A percentile compares a stretch with the other conserved stretches of the same genome.
phyloP scores from a whole-genome alignment of 2,113 vertebrate species.

The Ophthalmotilapia sp. region DNA sequence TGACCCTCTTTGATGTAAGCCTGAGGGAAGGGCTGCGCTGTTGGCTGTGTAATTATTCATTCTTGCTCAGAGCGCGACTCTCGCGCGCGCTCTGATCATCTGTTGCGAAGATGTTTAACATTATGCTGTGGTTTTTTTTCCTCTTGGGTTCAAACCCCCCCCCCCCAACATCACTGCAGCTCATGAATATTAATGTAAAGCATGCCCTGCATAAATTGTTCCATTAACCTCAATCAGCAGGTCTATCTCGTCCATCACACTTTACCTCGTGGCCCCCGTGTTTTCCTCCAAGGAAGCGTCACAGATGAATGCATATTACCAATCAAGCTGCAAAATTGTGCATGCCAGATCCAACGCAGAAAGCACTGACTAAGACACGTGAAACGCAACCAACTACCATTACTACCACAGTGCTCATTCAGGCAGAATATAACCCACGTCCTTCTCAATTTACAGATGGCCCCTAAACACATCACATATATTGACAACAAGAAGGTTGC shows the following conservation, averaged over 20 bases:
- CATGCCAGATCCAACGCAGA: not conserved
- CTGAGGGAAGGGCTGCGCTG: conserved; percentile 32
- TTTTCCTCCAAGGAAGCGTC: conserved; percentile 1
- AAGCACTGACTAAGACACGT: not conserved
- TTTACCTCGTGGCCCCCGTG: not conserved
- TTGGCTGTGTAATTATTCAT: conserved; percentile 57
- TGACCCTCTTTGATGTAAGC: conserved; percentile 56
- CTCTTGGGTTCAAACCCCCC: conserved; percentile 13
- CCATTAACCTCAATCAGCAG: conserved; percentile 67
- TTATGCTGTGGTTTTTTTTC: conserved; percentile 17
- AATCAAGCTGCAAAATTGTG: conserved; percentile 13
- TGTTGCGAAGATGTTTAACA: conserved; percentile 56
- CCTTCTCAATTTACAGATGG: not conserved
- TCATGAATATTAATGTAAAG: conserved; percentile 67
- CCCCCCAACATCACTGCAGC: conserved; percentile 34
- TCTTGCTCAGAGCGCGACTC: conserved; percentile 37
- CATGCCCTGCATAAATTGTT: conserved; percentile 56
- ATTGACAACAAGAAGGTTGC: not conserved
- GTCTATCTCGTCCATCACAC: conserved; percentile 39
- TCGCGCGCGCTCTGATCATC: conserved; percentile 40
- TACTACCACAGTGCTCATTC: not conserved
- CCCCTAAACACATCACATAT: not conserved
- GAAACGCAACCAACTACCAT: not conserved
- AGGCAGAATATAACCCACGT: not conserved
- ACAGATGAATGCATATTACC: conserved; percentile 1